A percentile compares a stretch with the other conserved stretches of the same genome.
Conservation (phyloP, 2,797 vertebrate species). For the Molossus molossus region DNA sequence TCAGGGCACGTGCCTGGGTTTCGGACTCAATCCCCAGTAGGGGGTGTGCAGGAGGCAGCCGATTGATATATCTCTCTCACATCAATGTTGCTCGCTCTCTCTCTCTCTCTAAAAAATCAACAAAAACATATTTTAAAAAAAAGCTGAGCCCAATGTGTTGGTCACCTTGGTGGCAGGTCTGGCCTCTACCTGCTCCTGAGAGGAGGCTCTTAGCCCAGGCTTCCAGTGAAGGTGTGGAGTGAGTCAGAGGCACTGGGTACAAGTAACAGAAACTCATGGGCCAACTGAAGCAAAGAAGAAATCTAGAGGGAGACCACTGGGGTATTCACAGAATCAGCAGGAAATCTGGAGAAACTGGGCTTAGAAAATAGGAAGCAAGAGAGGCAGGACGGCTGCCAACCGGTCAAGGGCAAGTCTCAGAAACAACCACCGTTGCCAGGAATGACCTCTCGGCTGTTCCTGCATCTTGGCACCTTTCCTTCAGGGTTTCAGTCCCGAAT, state of each 20-base stretch:
- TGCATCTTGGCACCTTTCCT: not conserved
- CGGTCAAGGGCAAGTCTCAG: not conserved
- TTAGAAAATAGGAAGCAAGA: not conserved
- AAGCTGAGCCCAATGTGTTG: fast-evolving
- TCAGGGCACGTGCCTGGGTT: no score
- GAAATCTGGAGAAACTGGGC: not conserved
- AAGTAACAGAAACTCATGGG: not conserved
- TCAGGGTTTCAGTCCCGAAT: not conserved
- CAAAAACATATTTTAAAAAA: no score
- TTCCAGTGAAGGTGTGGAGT: not conserved
- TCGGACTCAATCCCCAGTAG: no score
- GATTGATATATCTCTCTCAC: no score
- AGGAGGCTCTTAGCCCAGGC: not conserved
- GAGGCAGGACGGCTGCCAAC: not conserved
- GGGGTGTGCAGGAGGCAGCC: no score
- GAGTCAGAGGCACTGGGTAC: not conserved
- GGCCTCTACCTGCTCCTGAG: not conserved
- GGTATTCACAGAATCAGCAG: not conserved
- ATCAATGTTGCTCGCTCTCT: no score
- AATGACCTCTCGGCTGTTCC: not conserved
- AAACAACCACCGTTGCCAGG: not conserved
- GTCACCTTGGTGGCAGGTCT: not conserved
- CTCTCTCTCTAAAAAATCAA: no score
- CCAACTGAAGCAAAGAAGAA: not conserved
- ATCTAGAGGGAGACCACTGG: not conserved